These are phyloP conservation scores for Exephanes ischioxanthus DNA, from an alignment of 2,888 invertebrate species.

Conservation along the genomic window DNA sequence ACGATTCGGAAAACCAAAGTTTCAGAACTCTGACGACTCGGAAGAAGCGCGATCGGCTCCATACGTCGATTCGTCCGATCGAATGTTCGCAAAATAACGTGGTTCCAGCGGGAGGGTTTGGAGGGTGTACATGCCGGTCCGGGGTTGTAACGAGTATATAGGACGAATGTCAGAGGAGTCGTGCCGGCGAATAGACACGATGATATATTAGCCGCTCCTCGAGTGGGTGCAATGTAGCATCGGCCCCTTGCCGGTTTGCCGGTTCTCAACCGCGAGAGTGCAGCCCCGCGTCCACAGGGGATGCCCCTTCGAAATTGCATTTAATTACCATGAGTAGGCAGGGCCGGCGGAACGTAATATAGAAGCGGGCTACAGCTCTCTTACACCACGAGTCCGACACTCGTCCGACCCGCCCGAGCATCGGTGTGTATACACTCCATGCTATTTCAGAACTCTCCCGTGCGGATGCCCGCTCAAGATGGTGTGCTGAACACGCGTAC, in stretches of 20 bases:
- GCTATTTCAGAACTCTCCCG: background rate
- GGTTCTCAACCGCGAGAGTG: constrained; percentile 44
- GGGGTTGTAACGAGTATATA: background rate
- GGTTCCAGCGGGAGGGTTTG: no score
- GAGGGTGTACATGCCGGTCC: no score
- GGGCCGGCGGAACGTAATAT: constrained; percentile 59
- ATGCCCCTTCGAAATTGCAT: constrained; percentile 81
- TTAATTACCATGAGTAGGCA: constrained; percentile 84
- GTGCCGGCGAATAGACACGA: background rate
- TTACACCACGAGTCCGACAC: background rate
- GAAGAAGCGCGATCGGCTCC: no score
- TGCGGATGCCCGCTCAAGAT: constrained; percentile 20
- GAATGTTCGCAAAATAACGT: no score
- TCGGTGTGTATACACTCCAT: constrained; percentile 7
- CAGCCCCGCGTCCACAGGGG: constrained; percentile 77
- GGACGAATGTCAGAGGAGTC: background rate
- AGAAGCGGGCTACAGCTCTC: constrained; percentile 9
- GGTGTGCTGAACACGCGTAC: constrained; percentile 11
- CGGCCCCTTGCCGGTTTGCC: constrained; percentile 31
- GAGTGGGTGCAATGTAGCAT: constrained; percentile 5
- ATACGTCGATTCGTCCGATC: no score
- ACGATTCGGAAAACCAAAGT: no score
- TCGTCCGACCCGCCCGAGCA: background rate
- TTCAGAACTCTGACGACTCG: no score
- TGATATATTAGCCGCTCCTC: constrained; percentile 16